Evolutionary conservation across 2,113 vertebrate genomes (phyloP), one percentile per base, ranked within the genome.

Genomic region (Danionella cerebrum): DNA sequence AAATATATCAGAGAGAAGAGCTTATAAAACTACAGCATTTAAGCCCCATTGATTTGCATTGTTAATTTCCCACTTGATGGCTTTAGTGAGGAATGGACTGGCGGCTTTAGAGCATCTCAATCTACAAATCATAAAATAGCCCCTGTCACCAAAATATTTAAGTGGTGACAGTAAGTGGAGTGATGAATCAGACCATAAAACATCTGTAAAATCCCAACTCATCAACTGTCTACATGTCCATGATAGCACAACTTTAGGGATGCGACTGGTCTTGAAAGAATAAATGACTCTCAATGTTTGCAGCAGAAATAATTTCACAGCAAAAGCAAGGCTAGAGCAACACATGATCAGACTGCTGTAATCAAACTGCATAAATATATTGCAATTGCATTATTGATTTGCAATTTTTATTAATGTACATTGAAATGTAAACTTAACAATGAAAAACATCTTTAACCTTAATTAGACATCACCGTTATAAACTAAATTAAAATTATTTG

Each of bases 21-120:
- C 77, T 27, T 64, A 74, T 76, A 60, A 76, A 79, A 69, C 73
- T 25, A 54, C 41, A 65, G 60, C 79, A 77, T 74, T 73, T 67
- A n/a, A 51, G 72, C 74, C 69, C 52, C 73, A 76, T 79, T 82
- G 79, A 82, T 83, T 78, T 78, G 72, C 77, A 75, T 73, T 80
- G 81, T 82, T 82, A 72, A 82, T 80, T 84, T 81, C 68, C 74
- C 67, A 66, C 78, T 79, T 51, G n/a, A 62, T 35, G 77, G 77
- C 63, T 73, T 71, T 67, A 47, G 60, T 47, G 58, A 65, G 59
- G 63, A 57, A 76, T 70, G 19, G 19, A 57, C 72, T 71, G 54
- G 62, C 53, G 45, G 25, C 6, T 19, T 65, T 72, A 72, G 70
- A 70, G 53, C 38, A 41, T 74, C 54, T 24, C 39, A 41, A 25